phyloP scores from a whole-genome alignment of 2,797 vertebrate species.

The Adelosebastes latens region DNA sequence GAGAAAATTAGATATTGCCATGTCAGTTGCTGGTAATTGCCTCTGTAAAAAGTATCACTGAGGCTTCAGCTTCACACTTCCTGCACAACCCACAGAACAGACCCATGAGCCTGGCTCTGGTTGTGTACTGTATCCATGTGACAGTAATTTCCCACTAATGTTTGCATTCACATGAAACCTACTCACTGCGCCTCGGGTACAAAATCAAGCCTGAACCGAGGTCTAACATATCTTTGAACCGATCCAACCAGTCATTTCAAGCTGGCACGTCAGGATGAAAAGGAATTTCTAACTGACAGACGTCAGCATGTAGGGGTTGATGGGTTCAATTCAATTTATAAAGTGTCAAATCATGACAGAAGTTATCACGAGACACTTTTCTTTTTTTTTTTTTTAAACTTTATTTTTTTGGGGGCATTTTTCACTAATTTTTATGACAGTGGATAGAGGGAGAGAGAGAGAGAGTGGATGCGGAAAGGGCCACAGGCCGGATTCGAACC shows the following conservation, averaged over 20 bases:
- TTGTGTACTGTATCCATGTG: conserved; percentile 11
- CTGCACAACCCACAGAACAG: conserved; percentile 26
- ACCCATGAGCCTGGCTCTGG: conserved; percentile 3
- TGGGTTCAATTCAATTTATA: not conserved
- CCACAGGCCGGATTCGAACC: no score
- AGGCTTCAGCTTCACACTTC: conserved; percentile 6
- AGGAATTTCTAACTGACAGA: not conserved
- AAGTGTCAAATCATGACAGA: no score
- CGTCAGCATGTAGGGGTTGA: not conserved
- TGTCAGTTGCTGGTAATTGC: not conserved
- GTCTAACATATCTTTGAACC: conserved; percentile 2
- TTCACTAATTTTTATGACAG: no score
- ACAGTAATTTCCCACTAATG: conserved; percentile 15
- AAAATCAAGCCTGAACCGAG: not conserved
- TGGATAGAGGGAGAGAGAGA: no score
- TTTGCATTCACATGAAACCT: conserved; percentile 33
- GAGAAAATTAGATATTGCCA: not conserved
- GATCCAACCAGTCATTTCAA: not conserved
- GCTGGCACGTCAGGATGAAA: not conserved
- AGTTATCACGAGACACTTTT: no score
- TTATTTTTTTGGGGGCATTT: no score
- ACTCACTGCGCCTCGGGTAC: not conserved
- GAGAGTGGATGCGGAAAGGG: no score
- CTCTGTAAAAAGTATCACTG: not conserved
- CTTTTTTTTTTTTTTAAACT: no score